Evolutionary conservation across 2,797 vertebrate genomes (phyloP).

Genomic region (Dendrocincla fuliginosa): DNA sequence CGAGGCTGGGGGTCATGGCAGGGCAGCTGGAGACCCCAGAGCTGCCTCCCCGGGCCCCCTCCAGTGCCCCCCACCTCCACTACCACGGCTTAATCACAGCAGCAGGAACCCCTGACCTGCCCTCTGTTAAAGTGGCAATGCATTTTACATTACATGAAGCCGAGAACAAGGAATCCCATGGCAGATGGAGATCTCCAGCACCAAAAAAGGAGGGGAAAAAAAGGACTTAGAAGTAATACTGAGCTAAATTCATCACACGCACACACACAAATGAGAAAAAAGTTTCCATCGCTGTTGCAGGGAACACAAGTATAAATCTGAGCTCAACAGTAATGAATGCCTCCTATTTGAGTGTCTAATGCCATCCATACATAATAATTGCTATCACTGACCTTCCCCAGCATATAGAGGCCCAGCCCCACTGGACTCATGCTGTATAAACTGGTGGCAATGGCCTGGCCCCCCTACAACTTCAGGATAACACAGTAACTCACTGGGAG

Average conservation of each 20-base stretch:
- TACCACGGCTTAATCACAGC: background rate
- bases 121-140: background rate
- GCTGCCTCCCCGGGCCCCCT: rapidly evolving
- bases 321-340: background rate
- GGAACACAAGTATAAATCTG: background rate
- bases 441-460: background rate
- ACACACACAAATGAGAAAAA: background rate
- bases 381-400: background rate
- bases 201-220: background rate
- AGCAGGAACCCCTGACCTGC: background rate
- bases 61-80: background rate
- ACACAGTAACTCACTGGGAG: background rate
- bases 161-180: background rate
- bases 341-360: background rate
- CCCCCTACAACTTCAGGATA: background rate
- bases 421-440: background rate
- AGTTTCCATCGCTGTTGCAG: background rate
- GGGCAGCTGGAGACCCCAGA: background rate
- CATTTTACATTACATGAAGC: background rate
- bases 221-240: background rate
- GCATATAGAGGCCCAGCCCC: background rate
- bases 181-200: background rate
- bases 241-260: background rate
- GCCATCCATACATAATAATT: background rate
- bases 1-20: background rate